Evolutionary conservation across 2,113 vertebrate species (phyloP), one percentile per base, ranked within the genome.

Genomic region (Nipponia nippon): DNA sequence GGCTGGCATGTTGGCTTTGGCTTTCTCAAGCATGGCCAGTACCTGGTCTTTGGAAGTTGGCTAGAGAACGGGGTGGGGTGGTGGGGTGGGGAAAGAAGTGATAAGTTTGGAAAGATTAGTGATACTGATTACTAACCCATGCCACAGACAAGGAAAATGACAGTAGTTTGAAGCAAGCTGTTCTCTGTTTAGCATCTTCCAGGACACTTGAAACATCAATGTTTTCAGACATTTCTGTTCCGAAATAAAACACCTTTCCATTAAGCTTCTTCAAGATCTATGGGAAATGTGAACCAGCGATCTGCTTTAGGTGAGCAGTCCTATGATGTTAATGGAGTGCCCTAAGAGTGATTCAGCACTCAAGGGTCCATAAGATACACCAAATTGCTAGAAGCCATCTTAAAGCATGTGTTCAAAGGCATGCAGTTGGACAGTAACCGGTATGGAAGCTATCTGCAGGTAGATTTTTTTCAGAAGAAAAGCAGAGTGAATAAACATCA

Each of bases 41-140:
- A 99, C 99, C 89, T 99, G 99, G 97, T 99, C 99, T 98, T 99
- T 99, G n/a, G 99, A 99, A 91, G 99, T 97, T 47, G 99, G 97
- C 99, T 99, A 97, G 6, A 40, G 11, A 97, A 89, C 20, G 56
- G 88, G 34, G 36, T 7, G 40, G 40, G 40, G 40, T 11, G 4
- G 88, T 34, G 36, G 10, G 4, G 2, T 6, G 10, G 8, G 5
- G 3, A 17, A 50, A 55, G 3, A 55, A 58, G 10, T 11, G 10
- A n/a, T 30, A 52, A 19, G n/a, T 46, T 49, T 26, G 4, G 26
- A 34, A 66, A 56, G 15, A 49, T 47, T 47, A 70, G 15, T 2
- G 2, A 50, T 30, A 63, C 15, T 32, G 6, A 65, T 46, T 59
- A 61, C 30, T 25, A 50, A 82, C 13, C 89, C 5, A 9, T 40